Percentiles rank a stretch among this genome's conserved stretches.
Evolutionary conservation across 2,797 vertebrate species (phyloP).

Genomic region (Trematomus bernacchii): DNA sequence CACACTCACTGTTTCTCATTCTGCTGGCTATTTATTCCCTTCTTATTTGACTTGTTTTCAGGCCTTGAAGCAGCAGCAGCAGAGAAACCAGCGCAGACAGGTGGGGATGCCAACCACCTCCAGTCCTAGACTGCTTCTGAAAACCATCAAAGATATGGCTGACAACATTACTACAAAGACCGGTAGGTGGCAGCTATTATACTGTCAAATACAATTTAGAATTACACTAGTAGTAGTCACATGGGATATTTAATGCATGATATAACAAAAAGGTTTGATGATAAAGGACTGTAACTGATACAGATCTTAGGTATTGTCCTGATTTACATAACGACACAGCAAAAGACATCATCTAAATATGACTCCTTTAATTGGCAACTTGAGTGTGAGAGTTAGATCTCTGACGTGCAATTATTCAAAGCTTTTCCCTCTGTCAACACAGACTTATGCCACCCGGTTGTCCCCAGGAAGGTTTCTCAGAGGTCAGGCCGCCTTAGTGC

Average conservation of each 20-base stretch:
- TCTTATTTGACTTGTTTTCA: constrained; percentile 65
- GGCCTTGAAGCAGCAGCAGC: constrained; percentile 97
- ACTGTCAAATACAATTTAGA: background rate
- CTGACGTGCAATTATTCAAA: constrained; percentile 81
- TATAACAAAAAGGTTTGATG: background rate
- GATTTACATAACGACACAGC: constrained; percentile 15
- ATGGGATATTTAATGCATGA: constrained; percentile 3
- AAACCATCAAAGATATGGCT: constrained; percentile 89
- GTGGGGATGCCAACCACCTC: constrained; percentile 87
- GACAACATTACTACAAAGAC: constrained; percentile 81
- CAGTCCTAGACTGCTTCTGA: constrained; percentile 90
- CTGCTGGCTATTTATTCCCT: constrained; percentile 27
- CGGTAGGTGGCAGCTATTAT: constrained; percentile 58
- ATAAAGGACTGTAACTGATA: constrained; percentile 12
- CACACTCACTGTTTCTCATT: constrained; percentile 42
- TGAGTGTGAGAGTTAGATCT: constrained; percentile 79
- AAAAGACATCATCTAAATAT: constrained; percentile 32
- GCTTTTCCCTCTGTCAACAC: constrained; percentile 84
- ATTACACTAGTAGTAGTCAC: background rate
- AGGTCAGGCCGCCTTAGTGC: constrained; percentile 91
- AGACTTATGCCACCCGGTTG: constrained; percentile 85
- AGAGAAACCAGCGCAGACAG: constrained; percentile 91
- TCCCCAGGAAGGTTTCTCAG: constrained; percentile 91
- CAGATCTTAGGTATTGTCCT: constrained; percentile 11
- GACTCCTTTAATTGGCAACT: constrained; percentile 58